Evolutionary conservation across 2,888 invertebrate genomes (phyloP).

Genomic region (Ornithoptera priamus): DNA sequence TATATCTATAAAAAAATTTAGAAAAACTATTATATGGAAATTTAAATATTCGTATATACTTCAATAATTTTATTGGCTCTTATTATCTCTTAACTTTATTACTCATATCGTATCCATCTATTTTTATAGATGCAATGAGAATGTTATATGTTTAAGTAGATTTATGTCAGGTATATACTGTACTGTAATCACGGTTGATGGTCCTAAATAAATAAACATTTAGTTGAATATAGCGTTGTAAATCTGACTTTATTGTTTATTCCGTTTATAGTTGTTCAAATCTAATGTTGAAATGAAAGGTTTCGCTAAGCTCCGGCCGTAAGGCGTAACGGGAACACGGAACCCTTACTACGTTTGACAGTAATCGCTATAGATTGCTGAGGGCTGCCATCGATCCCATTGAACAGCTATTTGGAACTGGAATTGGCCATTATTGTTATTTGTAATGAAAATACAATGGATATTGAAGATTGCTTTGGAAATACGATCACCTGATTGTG

Average conservation of each 20-base stretch:
- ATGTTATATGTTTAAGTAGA: no score
- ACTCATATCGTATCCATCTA: no score
- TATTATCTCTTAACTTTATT: no score
- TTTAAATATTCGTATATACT: no score
- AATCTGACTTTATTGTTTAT: constrained; percentile 1
- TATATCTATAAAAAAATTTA: no score
- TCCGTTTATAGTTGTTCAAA: constrained; percentile 23
- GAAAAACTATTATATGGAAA: no score
- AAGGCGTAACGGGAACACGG: constrained; percentile 57
- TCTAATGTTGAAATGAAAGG: constrained; percentile 25
- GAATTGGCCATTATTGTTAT: constrained; percentile 27
- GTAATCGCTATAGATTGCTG: constrained; percentile 67
- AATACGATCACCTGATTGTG: constrained; percentile 18
- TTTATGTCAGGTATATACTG: no score
- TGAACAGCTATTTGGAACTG: constrained; percentile 26
- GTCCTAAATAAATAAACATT: no score
- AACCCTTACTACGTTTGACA: constrained; percentile 68
- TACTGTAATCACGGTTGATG: no score
- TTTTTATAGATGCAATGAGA: no score
- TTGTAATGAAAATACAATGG: constrained; percentile 11
- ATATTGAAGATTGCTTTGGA: constrained; percentile 14
- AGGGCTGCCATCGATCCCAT: constrained; percentile 36
- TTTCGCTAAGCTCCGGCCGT: constrained; percentile 34
- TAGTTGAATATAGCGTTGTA: not conserved
- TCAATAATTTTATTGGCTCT: no score